A percentile compares a stretch with the other conserved stretches of the same genome.
These are phyloP conservation scores for Alcis repandata DNA, from an alignment of 2,888 invertebrate species.

Conservation along the genomic window DNA sequence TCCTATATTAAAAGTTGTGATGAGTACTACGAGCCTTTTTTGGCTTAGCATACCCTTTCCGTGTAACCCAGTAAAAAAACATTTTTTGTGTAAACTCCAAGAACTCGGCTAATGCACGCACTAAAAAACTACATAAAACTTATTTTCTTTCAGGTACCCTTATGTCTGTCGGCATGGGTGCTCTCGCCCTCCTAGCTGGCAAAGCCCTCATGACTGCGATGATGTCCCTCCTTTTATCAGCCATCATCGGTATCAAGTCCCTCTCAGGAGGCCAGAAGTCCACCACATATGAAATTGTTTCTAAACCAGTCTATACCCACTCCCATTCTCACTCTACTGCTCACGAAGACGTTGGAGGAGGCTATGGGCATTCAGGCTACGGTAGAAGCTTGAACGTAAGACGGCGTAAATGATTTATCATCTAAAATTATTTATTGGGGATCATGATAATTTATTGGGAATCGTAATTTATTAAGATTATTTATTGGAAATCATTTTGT, in stretches of 20 bases:
- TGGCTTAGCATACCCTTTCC: too few relatives aligned
- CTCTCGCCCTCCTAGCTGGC: constrained; percentile 92
- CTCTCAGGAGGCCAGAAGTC: constrained; percentile 90
- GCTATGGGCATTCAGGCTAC: constrained; percentile 85
- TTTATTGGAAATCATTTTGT: constrained; percentile 11
- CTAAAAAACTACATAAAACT: background rate
- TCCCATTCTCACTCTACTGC: constrained; percentile 87
- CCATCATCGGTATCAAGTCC: constrained; percentile 91
- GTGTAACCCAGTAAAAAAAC: too few relatives aligned
- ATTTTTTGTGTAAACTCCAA: too few relatives aligned
- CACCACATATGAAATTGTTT: constrained; percentile 94
- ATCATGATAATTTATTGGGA: constrained; percentile 10
- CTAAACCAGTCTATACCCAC: constrained; percentile 92
- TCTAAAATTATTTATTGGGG: constrained; percentile 7
- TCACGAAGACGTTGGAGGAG: constrained; percentile 84
- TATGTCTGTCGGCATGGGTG: constrained; percentile 91
- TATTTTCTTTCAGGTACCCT: constrained; percentile 86
- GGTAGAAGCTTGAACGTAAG: constrained; percentile 74
- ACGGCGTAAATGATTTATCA: constrained; percentile 47
- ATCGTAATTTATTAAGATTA: constrained; percentile 15
- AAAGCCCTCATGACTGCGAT: constrained; percentile 94
- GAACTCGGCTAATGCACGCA: background rate
- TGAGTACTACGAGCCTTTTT: too few relatives aligned
- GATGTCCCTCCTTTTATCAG: constrained; percentile 92
- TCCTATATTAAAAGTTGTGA: too few relatives aligned